A percentile compares a stretch with the other conserved stretches of the same genome.
phyloP scores from a whole-genome alignment of 2,113 vertebrate genomes.

The Burhinus oedicnemus region DNA sequence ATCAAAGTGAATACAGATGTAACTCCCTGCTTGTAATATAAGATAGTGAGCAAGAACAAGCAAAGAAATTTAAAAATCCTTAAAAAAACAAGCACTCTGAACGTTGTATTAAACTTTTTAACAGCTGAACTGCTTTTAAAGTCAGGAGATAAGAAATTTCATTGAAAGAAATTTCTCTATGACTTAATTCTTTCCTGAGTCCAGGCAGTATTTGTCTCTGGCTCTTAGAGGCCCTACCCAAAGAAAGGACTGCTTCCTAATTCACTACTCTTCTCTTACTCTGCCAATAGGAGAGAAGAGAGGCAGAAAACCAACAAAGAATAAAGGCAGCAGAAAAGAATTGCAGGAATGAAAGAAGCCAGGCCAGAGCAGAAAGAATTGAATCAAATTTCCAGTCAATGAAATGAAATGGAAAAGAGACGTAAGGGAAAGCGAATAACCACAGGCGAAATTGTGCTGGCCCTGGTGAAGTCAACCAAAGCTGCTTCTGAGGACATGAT shows the following conservation, averaged over 20 bases:
- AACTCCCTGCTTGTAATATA: neutral
- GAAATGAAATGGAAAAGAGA: conserved; percentile 20
- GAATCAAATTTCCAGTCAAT: conserved; percentile 22
- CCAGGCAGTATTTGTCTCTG: neutral
- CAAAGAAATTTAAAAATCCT: neutral
- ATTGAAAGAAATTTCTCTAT: neutral
- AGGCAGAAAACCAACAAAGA: neutral
- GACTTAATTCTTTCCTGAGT: neutral
- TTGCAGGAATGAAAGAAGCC: neutral
- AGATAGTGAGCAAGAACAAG: neutral
- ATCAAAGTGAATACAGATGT: neutral
- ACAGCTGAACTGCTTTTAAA: neutral
- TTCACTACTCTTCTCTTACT: neutral
- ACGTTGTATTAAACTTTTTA: neutral
- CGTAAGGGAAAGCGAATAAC: conserved; percentile 19
- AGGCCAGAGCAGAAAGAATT: neutral
- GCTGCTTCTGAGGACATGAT: conserved; percentile 15
- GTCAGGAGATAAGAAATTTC: neutral
- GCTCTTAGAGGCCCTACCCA: neutral
- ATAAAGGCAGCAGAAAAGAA: neutral
- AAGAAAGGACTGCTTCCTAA: neutral
- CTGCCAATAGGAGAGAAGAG: neutral
- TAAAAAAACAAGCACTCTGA: fast-evolving
- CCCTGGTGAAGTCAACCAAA: conserved; percentile 39
- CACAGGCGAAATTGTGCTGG: neutral